phyloP scores from a whole-genome alignment of 1,140 invertebrate genomes.

The Leptopilina boulardi region DNA sequence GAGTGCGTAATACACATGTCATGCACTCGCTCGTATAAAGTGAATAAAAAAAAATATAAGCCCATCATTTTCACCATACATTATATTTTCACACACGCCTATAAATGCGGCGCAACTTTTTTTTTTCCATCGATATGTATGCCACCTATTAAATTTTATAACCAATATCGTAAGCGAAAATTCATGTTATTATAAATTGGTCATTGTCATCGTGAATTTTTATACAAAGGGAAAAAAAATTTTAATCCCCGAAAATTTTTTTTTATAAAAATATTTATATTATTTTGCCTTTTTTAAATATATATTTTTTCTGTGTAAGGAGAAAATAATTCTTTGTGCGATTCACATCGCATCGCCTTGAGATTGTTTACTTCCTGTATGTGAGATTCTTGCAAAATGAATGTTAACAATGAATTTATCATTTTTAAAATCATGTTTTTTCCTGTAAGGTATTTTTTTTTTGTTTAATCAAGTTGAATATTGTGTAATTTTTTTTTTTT shows the following conservation, averaged over 20 bases:
- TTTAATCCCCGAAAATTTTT: too few species aligned
- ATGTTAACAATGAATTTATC: too few species aligned
- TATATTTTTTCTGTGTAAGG: not conserved
- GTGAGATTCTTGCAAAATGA: not conserved
- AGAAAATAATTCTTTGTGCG: not conserved
- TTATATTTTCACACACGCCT: slow-evolving; percentile 9
- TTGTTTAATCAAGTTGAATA: too few species aligned
- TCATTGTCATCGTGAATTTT: not conserved
- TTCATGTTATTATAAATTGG: not conserved
- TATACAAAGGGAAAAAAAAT: too few species aligned
- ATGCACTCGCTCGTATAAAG: slow-evolving; percentile 40
- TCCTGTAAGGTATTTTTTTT: too few species aligned
- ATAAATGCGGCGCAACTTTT: slow-evolving; percentile 28
- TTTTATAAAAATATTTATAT: too few species aligned
- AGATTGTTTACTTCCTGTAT: slow-evolving; percentile 15
- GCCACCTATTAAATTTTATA: slow-evolving; percentile 46
- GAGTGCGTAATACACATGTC: slow-evolving; percentile 44
- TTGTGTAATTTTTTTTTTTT: too few species aligned
- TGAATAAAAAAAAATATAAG: slow-evolving; percentile 9
- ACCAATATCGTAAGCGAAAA: slow-evolving; percentile 17
- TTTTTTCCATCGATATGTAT: slow-evolving; percentile 37
- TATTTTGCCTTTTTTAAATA: too few species aligned
- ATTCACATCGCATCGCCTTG: not conserved
- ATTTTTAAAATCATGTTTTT: too few species aligned
- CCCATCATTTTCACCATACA: slow-evolving; percentile 17